Evolutionary conservation across 2,797 vertebrate species (phyloP).

Genomic region (Tauraco hartlaubi): DNA sequence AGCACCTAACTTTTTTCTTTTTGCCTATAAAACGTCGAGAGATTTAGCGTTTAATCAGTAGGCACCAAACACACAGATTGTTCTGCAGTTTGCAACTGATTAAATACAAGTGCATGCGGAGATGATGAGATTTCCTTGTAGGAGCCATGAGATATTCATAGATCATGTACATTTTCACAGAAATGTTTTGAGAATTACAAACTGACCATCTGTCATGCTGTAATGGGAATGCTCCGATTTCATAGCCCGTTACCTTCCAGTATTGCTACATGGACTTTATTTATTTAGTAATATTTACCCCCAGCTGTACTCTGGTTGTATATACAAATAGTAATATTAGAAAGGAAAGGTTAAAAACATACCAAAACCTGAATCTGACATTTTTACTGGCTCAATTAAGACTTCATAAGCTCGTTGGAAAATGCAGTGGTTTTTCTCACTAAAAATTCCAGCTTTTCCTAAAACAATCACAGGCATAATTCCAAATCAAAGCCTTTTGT

Average conservation of each 20-base stretch:
- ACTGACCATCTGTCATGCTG: constrained; percentile 32
- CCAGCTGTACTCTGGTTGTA: not conserved
- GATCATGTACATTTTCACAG: not conserved
- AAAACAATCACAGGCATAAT: not conserved
- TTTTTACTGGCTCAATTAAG: not conserved
- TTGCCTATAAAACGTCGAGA: not conserved
- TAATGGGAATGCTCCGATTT: not conserved
- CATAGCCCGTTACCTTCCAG: constrained; percentile 18
- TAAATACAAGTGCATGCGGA: not conserved
- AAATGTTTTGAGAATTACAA: not conserved
- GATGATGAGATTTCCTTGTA: constrained; percentile 32
- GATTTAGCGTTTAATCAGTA: not conserved
- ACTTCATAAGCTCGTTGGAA: not conserved
- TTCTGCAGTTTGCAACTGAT: constrained; percentile 7
- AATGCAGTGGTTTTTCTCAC: not conserved
- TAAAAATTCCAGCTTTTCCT: not conserved
- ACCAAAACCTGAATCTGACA: not conserved
- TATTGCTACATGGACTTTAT: not conserved
- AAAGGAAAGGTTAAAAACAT: not conserved
- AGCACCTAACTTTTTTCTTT: not conserved
- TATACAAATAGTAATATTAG: not conserved
- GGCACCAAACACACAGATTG: not conserved
- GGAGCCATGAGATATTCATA: not conserved
- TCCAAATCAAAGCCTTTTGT: not conserved
- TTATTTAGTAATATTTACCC: not conserved